A percentile compares a stretch with the other conserved stretches of the same genome.
These are phyloP conservation scores for Aphelocoma coerulescens DNA, from an alignment of 2,113 vertebrate genomes.

Conservation along the genomic window DNA sequence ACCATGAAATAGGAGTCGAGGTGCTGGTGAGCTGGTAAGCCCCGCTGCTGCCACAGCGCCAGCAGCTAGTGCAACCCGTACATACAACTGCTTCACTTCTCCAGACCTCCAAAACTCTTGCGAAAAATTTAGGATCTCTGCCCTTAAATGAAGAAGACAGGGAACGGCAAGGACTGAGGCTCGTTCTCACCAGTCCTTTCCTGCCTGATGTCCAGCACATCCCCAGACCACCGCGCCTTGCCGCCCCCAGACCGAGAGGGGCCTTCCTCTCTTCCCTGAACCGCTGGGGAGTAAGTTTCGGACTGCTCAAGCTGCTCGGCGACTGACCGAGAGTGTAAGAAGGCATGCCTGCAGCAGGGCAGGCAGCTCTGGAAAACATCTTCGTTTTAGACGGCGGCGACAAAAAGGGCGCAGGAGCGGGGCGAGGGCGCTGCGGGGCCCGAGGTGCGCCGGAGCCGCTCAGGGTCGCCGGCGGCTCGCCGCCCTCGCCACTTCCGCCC, in stretches of 20 bases:
- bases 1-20: neutral
- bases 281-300: neutral
- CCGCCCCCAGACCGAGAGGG: too few species aligned
- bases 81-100: neutral
- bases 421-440: too few species aligned
- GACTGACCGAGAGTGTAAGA: neutral
- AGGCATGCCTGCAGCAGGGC: neutral
- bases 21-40: neutral
- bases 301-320: neutral
- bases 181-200: neutral
- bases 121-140: neutral
- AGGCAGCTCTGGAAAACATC: neutral
- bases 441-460: rapidly evolving
- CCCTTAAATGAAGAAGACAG: neutral
- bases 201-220: neutral
- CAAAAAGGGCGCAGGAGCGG: rapidly evolving
- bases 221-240: neutral
- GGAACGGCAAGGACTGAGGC: rapidly evolving
- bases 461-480: rapidly evolving
- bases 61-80: neutral
- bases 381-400: rapidly evolving
- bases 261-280: neutral
- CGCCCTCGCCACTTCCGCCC: neutral
- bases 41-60: neutral
- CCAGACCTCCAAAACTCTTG: neutral